Evolutionary conservation across 2,797 vertebrate genomes (phyloP).

Genomic region (Schizothorax lantsangensis): DNA sequence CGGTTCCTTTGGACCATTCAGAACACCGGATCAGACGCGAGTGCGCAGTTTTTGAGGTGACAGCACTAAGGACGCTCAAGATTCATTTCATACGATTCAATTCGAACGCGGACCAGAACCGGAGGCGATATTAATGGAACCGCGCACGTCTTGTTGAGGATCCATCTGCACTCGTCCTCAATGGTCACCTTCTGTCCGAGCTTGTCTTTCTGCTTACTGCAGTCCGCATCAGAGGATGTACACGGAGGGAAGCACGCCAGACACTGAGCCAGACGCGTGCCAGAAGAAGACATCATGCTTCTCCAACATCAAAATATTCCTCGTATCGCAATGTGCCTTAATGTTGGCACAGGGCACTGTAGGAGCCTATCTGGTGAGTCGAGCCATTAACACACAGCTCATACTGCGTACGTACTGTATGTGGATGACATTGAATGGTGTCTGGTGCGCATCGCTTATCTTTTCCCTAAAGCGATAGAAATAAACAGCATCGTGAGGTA

Average conservation of each 20-base stretch:
- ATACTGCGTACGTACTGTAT: constrained; percentile 4
- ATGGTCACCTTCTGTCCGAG: constrained; percentile 73
- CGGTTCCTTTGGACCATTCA: constrained; percentile 44
- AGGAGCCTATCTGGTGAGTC: constrained; percentile 97
- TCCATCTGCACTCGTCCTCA: constrained; percentile 65
- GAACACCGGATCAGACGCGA: constrained; percentile 31
- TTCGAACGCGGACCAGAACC: constrained; percentile 30
- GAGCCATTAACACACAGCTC: constrained; percentile 6
- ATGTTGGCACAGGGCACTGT: constrained; percentile 98
- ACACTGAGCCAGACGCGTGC: constrained; percentile 65
- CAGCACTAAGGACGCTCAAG: constrained; percentile 11
- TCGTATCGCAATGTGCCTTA: constrained; percentile 93
- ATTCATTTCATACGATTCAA: constrained; percentile 30
- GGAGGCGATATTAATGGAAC: constrained; percentile 37
- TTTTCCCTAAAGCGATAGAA: constrained; percentile 18
- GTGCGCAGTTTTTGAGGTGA: constrained; percentile 49
- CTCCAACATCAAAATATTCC: constrained; percentile 94
- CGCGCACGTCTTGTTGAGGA: constrained; percentile 60
- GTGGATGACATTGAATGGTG: constrained; percentile 48
- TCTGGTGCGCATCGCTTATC: not conserved
- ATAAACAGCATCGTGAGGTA: not conserved
- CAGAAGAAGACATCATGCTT: constrained; percentile 88
- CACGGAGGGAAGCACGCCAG: constrained; percentile 52
- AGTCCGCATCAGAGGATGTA: constrained; percentile 64
- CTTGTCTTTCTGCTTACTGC: constrained; percentile 68